Percentiles rank a stretch among this genome's conserved stretches.
Evolutionary conservation across 2,113 vertebrate genomes (phyloP).

Genomic region (Drymodes brunneopygia): DNA sequence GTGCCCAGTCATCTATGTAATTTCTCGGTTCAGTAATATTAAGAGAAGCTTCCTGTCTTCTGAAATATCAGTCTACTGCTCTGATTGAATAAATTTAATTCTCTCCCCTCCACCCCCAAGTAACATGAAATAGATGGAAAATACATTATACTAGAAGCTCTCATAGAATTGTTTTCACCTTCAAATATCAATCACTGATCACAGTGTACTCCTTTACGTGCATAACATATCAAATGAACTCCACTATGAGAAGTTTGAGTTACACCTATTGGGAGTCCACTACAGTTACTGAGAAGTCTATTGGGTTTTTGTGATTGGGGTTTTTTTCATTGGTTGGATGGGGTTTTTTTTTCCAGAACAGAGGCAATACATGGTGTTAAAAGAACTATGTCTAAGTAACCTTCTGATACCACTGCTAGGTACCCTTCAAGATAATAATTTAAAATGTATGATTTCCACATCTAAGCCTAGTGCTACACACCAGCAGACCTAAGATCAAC

Average conservation of each 20-base stretch:
- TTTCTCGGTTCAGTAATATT: not conserved
- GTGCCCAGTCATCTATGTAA: not conserved
- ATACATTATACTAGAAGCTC: not conserved
- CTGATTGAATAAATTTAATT: not conserved
- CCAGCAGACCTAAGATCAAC: not conserved
- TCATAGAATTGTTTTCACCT: not conserved
- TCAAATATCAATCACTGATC: not conserved
- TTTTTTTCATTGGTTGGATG: not conserved
- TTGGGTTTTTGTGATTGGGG: not conserved
- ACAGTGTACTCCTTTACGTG: not conserved
- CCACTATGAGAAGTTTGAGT: not conserved
- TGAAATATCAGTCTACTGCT: conserved; percentile 11
- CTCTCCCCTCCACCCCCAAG: not conserved
- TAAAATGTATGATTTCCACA: not conserved
- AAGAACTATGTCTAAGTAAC: not conserved
- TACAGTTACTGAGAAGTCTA: not conserved
- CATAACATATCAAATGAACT: not conserved
- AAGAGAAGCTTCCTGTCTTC: not conserved
- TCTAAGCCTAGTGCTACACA: not conserved
- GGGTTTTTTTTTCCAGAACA: not conserved
- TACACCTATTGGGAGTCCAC: not conserved
- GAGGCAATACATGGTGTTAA: not conserved
- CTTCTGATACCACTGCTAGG: not conserved
- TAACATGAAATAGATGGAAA: conserved; percentile 36
- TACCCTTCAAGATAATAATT: not conserved